Base-by-base conservation (phyloP, 2,888 invertebrate genomes). In the Hirtodrosophila confusa region DNA sequence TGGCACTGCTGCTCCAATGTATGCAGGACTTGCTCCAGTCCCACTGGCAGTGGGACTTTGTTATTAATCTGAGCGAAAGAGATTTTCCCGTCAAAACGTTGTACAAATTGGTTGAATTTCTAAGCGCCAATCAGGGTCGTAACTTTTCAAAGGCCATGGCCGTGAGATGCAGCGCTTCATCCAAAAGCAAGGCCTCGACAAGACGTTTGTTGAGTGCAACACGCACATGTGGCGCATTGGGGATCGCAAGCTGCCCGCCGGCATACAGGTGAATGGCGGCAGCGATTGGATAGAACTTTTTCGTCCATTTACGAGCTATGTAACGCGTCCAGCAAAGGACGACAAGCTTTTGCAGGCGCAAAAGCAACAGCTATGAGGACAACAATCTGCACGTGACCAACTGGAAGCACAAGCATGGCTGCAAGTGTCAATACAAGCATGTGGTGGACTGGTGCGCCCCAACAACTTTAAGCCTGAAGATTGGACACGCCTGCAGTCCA, bases 401-500 rank as follows among this genome's bases (percentile, higher is more conserved):
- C 92, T 99, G 99, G 99, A 97, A 97, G 87, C 93, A 99, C 54
- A 97, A 97, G 90, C 93, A 97, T 69, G 99, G 99, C 7, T 99
- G 99, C 90, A 97, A 98, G 91, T 99, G 99, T 90, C 99, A 99
- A 92, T 98, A 99, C 91, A 97, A 97, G 90, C 97, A 97, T 91
- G 96, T 99, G 3, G 99, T 99, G 0, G 99, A 99, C 91, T 99
- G 99, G 99, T 99, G 99, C 90, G 99, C 61, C 99, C 99, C 0
- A 98, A 99, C 90, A 98, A 98, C 91, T 98, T 99, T 89, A 95
- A 95, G 86, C 93, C 95, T 0, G 95, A 96, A 64, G 97, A 98
- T 91, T 97, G 97, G 95, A 92, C 94, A 0, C 93, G 96, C 69
- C 93, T 98, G 75, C 94, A 95, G 91, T 95, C 95, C 61, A 97